Evolutionary conservation across 2,888 invertebrate genomes (phyloP).

Genomic region (Sialis lutaria): DNA sequence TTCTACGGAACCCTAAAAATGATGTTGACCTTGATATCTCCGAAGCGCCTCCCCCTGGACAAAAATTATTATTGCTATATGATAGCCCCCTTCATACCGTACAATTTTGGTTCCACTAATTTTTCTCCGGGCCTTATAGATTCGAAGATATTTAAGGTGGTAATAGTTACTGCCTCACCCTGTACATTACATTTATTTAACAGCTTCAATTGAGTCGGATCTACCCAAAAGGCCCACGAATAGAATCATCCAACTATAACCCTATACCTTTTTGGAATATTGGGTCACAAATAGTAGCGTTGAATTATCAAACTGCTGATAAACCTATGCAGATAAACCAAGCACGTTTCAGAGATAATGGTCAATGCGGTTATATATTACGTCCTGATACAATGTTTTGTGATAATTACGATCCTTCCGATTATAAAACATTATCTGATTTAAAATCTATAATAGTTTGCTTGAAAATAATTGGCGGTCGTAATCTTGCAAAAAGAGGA

Average conservation of each 20-base stretch:
- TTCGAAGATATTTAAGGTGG: too few relatives aligned
- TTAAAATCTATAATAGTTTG: slow-evolving; percentile 43
- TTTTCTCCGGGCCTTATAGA: too few relatives aligned
- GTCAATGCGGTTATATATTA: slow-evolving; percentile 79
- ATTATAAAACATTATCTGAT: slow-evolving; percentile 38
- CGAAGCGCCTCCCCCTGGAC: too few relatives aligned
- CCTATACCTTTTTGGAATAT: slow-evolving; percentile 90
- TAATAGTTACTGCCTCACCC: too few relatives aligned
- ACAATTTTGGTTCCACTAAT: too few relatives aligned
- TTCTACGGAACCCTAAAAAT: too few relatives aligned
- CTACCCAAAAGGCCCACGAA: slow-evolving; percentile 85
- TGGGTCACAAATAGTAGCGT: slow-evolving; percentile 91
- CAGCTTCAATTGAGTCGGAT: slow-evolving; percentile 76
- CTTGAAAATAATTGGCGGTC: slow-evolving; percentile 69
- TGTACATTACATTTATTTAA: slow-evolving; percentile 6
- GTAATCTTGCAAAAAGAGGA: slow-evolving; percentile 68
- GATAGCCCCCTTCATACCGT: too few relatives aligned
- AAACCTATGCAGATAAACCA: slow-evolving; percentile 92
- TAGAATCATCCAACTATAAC: slow-evolving; percentile 95
- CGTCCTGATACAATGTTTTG: slow-evolving; percentile 79
- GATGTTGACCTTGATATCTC: too few relatives aligned
- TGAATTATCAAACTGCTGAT: slow-evolving; percentile 94
- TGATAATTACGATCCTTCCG: slow-evolving; percentile 62
- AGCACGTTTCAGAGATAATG: slow-evolving; percentile 84
- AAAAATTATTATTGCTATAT: too few relatives aligned